Base-by-base conservation (phyloP, 2,113 vertebrate species). In the Engystomops pustulosus region DNA sequence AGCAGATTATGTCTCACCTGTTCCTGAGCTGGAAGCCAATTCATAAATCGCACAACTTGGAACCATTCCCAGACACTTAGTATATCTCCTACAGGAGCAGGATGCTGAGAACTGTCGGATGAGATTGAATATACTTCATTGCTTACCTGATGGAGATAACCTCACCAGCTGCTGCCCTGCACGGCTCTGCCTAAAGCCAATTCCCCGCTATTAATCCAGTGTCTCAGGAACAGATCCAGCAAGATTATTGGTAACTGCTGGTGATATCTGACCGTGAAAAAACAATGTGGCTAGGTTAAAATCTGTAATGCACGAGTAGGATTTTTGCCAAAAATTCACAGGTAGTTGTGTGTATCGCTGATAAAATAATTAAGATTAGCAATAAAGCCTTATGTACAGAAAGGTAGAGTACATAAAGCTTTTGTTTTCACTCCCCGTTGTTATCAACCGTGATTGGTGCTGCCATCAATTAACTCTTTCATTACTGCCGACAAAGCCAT, bases 21-120 rank as follows among this genome's bases (percentile, higher is more conserved):
- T 23, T 76, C n/a, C n/a, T 27, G 10, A 55, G 34, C 36, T 45
- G 45, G 36, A 67, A 65, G 36, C 55, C 78, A 80, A n/a, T 80
- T 80, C 78, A 62, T 49, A 67, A 60, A 80, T 67, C 17, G 6
- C 41, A 80, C 32, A 80, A 80, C 58, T n/a, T 80, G 60, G 78
- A 80, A 9, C 60, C 23, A 45, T 11, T 47, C 60, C 78, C 41
- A 80, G 55, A 44, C n/a, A 62, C n/a, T 44, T 79, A 44, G 14
- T 58, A 17, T 49, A 27, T 27, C 23, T 47, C 55, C 41, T 47
- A 9, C 41, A 80, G 25, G 23, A 80, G 67, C 36, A 67, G 47
- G 58, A 20, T 6, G 25, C 41, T 47, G 41, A 67, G 45, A 25
- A 34, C 41, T 80, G 78, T 80, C 78, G n/a, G 41, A 67, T 32